Conservation (phyloP, 2,113 vertebrate species). For the Varanus komodoensis region DNA sequence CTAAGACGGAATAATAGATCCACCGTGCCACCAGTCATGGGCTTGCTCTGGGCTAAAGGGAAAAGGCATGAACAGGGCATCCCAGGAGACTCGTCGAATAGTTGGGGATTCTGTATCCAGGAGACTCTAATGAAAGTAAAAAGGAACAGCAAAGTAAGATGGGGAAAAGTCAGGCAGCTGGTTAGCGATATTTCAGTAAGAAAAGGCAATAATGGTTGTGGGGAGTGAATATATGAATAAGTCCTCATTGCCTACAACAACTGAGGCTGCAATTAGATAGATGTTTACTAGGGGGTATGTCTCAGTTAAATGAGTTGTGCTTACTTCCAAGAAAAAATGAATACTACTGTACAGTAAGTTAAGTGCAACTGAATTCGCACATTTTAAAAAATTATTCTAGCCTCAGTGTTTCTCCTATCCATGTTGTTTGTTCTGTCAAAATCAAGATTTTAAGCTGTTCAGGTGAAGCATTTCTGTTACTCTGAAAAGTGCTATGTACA, state of each 20-base stretch:
- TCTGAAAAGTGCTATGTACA: not conserved
- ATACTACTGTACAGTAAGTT: not conserved
- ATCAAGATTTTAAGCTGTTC: not conserved
- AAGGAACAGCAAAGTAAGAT: not conserved
- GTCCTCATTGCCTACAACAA: not conserved
- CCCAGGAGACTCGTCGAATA: not conserved
- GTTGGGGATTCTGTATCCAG: not conserved
- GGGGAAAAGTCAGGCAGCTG: not conserved
- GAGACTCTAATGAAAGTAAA: slow-evolving; percentile 19
- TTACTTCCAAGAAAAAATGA: not conserved
- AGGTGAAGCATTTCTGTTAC: not conserved
- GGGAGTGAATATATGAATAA: not conserved
- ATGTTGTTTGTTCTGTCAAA: not conserved
- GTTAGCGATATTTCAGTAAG: not conserved
- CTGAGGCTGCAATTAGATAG: not conserved
- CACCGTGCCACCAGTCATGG: not conserved
- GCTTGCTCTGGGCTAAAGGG: not conserved
- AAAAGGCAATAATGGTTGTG: not conserved
- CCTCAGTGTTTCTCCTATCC: not conserved
- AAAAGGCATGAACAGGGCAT: not conserved
- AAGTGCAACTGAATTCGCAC: not conserved
- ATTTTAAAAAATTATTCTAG: not conserved
- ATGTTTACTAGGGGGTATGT: not conserved
- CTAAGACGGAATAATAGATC: not conserved
- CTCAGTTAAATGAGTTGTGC: not conserved